phyloP scores from a whole-genome alignment of 2,113 vertebrate species.

The Ailurus styani region DNA sequence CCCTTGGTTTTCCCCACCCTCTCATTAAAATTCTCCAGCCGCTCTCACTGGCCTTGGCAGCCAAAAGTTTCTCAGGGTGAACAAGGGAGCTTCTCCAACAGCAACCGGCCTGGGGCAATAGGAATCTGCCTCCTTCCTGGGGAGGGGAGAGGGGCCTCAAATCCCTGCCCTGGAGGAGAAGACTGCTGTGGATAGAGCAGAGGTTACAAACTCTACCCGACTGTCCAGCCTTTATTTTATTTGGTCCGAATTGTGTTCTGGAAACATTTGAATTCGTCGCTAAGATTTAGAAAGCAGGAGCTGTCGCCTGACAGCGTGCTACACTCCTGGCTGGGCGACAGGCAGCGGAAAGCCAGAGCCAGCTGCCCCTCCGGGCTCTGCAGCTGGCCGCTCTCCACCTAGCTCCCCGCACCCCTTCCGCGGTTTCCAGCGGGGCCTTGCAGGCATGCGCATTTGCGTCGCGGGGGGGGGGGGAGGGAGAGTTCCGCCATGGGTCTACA shows the following conservation, averaged over 20 bases:
- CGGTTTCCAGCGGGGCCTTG: not conserved
- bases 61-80: not conserved
- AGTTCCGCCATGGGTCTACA: rapidly evolving
- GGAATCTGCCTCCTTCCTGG: not conserved
- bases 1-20: not conserved
- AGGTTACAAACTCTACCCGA: not conserved
- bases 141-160: not conserved
- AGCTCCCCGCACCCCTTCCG: not conserved
- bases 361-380: too few relatives aligned
- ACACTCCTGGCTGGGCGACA: not conserved
- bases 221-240: not conserved
- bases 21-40: not conserved
- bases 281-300: not conserved
- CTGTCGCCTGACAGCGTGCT: not conserved
- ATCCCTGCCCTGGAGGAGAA: not conserved
- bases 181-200: not conserved
- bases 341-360: not conserved
- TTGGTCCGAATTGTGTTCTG: not conserved
- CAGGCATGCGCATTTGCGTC: not conserved
- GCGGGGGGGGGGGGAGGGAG: too few relatives aligned
- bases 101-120: not conserved
- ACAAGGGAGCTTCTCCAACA: not conserved
- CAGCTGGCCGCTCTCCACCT: not conserved
- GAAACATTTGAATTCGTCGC: not conserved
- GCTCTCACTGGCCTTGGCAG: not conserved